These are phyloP conservation scores for Bubalus kerabau DNA, from an alignment of 2,113 vertebrate genomes.

Conservation along the genomic window DNA sequence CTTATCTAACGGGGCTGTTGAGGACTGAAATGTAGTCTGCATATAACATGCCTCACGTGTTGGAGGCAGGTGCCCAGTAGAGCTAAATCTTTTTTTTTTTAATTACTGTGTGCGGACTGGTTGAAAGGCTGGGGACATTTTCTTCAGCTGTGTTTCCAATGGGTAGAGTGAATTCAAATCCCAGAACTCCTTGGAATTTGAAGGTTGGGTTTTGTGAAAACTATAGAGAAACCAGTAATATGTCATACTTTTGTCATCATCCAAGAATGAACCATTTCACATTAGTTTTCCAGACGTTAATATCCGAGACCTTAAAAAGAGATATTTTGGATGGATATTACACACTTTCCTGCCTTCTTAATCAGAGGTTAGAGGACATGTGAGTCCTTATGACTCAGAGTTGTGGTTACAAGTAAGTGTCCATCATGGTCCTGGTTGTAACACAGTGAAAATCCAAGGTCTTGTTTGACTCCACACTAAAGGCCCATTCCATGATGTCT, in stretches of 20 bases:
- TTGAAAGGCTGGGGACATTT: not conserved
- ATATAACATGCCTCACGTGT: not conserved
- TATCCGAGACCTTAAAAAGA: slow-evolving; percentile 42
- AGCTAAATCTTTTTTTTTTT: not conserved
- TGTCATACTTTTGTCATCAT: slow-evolving; percentile 52
- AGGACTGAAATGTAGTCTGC: not conserved
- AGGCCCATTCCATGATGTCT: not conserved
- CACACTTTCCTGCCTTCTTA: slow-evolving; percentile 58
- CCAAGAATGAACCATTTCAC: slow-evolving; percentile 47
- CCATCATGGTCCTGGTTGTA: not conserved
- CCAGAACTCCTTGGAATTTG: not conserved
- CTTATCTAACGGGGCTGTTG: not conserved
- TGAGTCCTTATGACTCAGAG: slow-evolving; percentile 56
- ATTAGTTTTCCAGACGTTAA: slow-evolving; percentile 53
- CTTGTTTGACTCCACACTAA: not conserved
- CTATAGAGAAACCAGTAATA: not conserved
- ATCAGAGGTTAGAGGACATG: slow-evolving; percentile 61
- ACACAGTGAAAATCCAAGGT: not conserved
- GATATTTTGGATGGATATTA: slow-evolving; percentile 39
- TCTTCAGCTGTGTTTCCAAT: not conserved
- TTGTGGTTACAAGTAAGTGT: slow-evolving; percentile 27
- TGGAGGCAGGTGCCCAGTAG: not conserved
- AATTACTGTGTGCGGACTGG: not conserved
- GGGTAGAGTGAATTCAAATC: slow-evolving; percentile 2
- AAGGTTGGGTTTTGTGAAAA: slow-evolving; percentile 45